phyloP scores from a whole-genome alignment of 1,140 invertebrate species.

The Halesus radiatus region DNA sequence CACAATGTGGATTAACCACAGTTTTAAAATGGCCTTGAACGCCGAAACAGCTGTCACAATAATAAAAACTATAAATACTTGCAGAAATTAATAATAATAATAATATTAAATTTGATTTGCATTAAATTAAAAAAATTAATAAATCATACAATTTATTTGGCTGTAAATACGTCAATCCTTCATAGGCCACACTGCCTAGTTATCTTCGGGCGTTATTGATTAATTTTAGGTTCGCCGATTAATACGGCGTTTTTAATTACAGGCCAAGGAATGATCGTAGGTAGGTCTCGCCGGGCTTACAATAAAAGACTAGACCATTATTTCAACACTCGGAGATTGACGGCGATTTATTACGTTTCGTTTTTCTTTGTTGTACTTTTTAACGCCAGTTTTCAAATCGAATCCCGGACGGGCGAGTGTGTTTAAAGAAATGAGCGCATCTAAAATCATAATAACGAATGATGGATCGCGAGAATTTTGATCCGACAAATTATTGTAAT shows the following conservation, averaged over 20 bases:
- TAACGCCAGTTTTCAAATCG: constrained; percentile 28
- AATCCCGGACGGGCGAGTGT: constrained; percentile 17
- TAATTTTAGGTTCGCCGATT: constrained; percentile 26
- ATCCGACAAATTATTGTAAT: constrained; percentile 43
- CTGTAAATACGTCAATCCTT: too few relatives aligned
- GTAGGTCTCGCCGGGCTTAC: constrained; percentile 42
- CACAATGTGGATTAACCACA: too few relatives aligned
- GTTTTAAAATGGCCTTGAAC: too few relatives aligned
- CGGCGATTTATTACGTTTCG: constrained; percentile 55
- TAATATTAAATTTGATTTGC: too few relatives aligned
- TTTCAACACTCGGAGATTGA: constrained; percentile 52
- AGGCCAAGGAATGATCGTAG: constrained; percentile 16
- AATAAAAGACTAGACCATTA: constrained; percentile 53
- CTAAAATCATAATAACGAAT: not conserved
- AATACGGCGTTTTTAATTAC: constrained; percentile 53
- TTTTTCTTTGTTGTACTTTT: constrained; percentile 50
- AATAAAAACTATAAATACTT: too few relatives aligned
- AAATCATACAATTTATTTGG: too few relatives aligned
- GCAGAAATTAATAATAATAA: too few relatives aligned
- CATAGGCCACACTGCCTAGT: too few relatives aligned
- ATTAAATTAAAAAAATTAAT: too few relatives aligned
- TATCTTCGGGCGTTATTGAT: too few relatives aligned
- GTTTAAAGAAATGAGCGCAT: constrained; percentile 29
- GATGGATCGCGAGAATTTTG: constrained; percentile 34
- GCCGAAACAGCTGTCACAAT: too few relatives aligned